Base-by-base conservation (phyloP, 2,888 invertebrate species). In the Clivina fossor region DNA sequence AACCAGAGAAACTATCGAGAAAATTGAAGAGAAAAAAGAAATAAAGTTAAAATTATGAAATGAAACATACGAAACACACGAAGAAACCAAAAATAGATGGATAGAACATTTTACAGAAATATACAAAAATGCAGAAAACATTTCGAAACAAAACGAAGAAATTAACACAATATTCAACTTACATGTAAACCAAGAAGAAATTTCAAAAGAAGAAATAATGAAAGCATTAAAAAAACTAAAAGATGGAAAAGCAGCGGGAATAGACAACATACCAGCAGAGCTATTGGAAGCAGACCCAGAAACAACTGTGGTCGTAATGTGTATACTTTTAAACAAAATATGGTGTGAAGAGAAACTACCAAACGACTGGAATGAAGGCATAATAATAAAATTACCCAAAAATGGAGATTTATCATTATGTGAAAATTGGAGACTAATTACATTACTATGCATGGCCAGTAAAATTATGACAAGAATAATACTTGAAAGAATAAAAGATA, bases 161-260 rank as follows among this genome's bases (percentile, higher is more conserved):
- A n/a, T n/a, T n/a, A n/a, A n/a, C n/a, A n/a, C n/a, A n/a, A n/a
- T n/a, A n/a, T n/a, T n/a, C n/a, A n/a, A n/a, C n/a, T n/a, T n/a
- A n/a, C n/a, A n/a, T n/a, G n/a, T 38, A 38, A 16, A 38, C 20
- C 19, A 38, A 38, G 38, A 38, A 2, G 38, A 38, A 38, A 20
- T 38, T 38, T 18, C 16, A 8, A 38, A 15, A 2, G 19, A 18
- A 18, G 38, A 38, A 38, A 38, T 38, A 38, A 4, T 18, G 19
- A 38, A 38, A n/a, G 38, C 2, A 11, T 2, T 11, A 18, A 2
- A 20, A 4, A 13, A 38, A 15, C 19, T 38, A 11, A 38, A 38
- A 38, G 16, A 38, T 11, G 38, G 8, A 38, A 38, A 38, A 38
- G 2, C 38, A 15, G 38, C 38, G 20, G 8, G 18, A 38, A 4